Conservation (phyloP, 2,888 invertebrate genomes). For the Tanytarsus gracilentus region DNA sequence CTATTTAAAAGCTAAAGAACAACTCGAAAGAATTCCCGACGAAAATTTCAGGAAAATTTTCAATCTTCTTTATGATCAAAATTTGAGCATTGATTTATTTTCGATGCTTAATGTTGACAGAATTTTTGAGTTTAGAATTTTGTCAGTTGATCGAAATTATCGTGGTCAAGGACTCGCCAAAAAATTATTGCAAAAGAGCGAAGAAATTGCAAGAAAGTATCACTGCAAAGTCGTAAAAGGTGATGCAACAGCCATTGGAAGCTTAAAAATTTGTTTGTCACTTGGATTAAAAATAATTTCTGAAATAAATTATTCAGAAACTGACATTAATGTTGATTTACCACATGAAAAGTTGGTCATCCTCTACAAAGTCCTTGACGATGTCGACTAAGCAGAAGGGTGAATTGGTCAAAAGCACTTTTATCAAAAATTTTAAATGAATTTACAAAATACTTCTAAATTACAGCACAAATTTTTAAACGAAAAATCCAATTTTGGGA, state of each 20-base stretch:
- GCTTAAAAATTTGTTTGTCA: slow-evolving; percentile 36
- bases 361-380: slow-evolving; percentile 43
- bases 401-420: too few relatives aligned
- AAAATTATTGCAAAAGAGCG: slow-evolving; percentile 57
- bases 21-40: slow-evolving; percentile 57
- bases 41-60: slow-evolving; percentile 70
- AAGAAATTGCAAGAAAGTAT: slow-evolving; percentile 54
- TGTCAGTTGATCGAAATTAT: slow-evolving; percentile 60
- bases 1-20: slow-evolving; percentile 57
- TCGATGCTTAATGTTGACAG: slow-evolving; percentile 55
- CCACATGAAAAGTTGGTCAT: slow-evolving; percentile 67
- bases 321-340: slow-evolving; percentile 44
- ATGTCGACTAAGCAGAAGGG: slow-evolving; percentile 20
- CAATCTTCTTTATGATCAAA: slow-evolving; percentile 61
- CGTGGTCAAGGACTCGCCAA: slow-evolving; percentile 69
- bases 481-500: background rate
- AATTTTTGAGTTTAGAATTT: slow-evolving; percentile 69
- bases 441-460: too few relatives aligned
- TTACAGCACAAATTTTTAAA: background rate
- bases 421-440: too few relatives aligned
- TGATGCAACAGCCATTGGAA: slow-evolving; percentile 55
- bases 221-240: slow-evolving; percentile 72
- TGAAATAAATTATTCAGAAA: slow-evolving; percentile 59
- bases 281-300: slow-evolving; percentile 56
- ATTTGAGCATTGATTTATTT: slow-evolving; percentile 61